Base-by-base conservation (phyloP, 2,113 vertebrate genomes). In the Papio anubis region DNA sequence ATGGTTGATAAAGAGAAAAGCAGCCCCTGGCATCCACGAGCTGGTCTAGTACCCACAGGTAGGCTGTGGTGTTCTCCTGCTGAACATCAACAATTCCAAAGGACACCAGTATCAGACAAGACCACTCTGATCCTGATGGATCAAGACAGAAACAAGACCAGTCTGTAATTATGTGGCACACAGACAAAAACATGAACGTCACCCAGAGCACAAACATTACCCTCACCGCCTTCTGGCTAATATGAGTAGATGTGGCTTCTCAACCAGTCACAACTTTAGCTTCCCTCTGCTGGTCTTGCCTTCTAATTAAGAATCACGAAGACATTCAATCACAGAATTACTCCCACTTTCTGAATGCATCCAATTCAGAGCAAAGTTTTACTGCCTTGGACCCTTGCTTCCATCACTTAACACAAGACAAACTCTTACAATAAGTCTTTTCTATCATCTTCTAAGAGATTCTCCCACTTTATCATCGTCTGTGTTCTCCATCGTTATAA, bases 121-220 rank as follows among this genome's bases (percentile, higher is more conserved):
- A n/a, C 73, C 38, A 83, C 8, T 43, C 1, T 23, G 86, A 96
- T 75, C 14, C 61, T 13, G 43, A 64, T 8, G 30, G 25, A 81
- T 43, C n/a, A 59, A 93, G 35, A 87, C 16, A 94, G 92, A 89
- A 89, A 50, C 55, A 78, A 92, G n/a, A 92, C 43, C 79, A 38
- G 30, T 59, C 43, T 93, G 5, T 61, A 16, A 83, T 57, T 21
- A 23, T 27, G 11, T 8, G 8, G 45, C 18, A 91, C 17, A 64
- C 20, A 59, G 38, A 59, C 20, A 78, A 61, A 88, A 35, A 8
- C 40, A 78, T 8, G 21, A 94, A 66, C 43, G 10, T 13, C 32
- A n/a, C n/a, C 23, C 35, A 70, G 45, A 55, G 14, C 52, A 64
- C 45, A 50, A 52, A 64, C 38, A 64, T 43, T 2, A 76, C 38